Evolutionary conservation across 2,113 vertebrate species (phyloP).

Genomic region (Glareola pratincola): DNA sequence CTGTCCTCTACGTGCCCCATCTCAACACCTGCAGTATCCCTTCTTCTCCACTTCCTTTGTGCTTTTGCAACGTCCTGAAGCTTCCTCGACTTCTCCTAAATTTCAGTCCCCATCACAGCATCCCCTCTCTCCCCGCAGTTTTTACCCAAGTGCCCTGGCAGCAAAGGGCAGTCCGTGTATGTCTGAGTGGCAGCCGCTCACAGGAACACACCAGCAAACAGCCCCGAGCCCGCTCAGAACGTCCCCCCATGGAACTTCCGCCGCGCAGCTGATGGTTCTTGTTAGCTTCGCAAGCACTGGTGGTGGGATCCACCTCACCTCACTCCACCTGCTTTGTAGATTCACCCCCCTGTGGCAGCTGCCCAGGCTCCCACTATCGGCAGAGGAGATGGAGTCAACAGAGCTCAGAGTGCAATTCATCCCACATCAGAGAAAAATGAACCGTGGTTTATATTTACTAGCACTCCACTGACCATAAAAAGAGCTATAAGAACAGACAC

Average conservation of each 20-base stretch:
- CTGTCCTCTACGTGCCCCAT: not conserved
- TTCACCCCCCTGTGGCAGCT: not conserved
- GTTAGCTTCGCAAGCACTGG: not conserved
- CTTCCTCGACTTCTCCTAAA: not conserved
- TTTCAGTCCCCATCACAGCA: too few species aligned
- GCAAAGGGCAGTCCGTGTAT: not conserved
- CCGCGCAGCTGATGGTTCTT: not conserved
- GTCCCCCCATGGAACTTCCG: accelerated
- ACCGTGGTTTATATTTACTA: not conserved
- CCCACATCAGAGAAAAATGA: not conserved
- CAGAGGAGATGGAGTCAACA: not conserved
- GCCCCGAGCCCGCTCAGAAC: accelerated
- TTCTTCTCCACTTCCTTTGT: not conserved
- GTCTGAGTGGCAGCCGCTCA: accelerated
- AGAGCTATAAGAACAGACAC: not conserved
- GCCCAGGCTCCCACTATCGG: not conserved
- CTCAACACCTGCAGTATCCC: not conserved
- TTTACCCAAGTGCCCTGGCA: not conserved
- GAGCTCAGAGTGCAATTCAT: not conserved
- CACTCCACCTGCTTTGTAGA: not conserved
- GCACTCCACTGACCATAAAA: not conserved
- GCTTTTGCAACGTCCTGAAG: not conserved
- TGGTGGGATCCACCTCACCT: not conserved
- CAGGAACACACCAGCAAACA: not conserved
- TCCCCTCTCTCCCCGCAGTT: not conserved